Conservation (phyloP, 1,140 invertebrate genomes). For the Drosophila bocqueti region DNA sequence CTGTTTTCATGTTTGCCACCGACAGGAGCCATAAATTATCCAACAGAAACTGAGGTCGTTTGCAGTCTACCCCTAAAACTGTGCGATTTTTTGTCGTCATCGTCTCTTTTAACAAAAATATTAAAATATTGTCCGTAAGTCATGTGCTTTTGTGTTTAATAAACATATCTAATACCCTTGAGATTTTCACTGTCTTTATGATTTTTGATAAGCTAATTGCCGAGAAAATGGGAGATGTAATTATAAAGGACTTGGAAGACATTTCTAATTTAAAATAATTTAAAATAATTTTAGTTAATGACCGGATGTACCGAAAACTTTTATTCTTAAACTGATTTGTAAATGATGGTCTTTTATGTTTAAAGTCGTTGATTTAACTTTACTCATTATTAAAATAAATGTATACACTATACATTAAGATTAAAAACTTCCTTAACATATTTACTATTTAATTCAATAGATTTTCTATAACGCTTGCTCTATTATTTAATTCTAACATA, state of each 20-base stretch:
- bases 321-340: too few species aligned
- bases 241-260: too few species aligned
- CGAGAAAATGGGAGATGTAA: too few species aligned
- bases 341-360: too few species aligned
- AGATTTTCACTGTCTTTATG: neutral
- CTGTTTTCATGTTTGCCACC: conserved; percentile 61
- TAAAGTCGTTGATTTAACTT: too few species aligned
- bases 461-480: neutral
- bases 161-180: neutral
- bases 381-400: too few species aligned
- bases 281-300: too few species aligned
- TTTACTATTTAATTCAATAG: too few species aligned
- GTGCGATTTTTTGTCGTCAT: conserved; percentile 15
- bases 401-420: too few species aligned
- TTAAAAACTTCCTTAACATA: too few species aligned
- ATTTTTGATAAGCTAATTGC: neutral
- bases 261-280: too few species aligned
- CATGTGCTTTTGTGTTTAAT: conserved; percentile 9
- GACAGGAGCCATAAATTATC: conserved; percentile 65
- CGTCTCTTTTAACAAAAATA: conserved; percentile 2
- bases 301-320: too few species aligned
- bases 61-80: conserved; percentile 8
- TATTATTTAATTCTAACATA: neutral
- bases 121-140: neutral
- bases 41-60: conserved; percentile 42